Evolutionary conservation across 2,888 invertebrate genomes (phyloP).

Genomic region (Acleris cristana): DNA sequence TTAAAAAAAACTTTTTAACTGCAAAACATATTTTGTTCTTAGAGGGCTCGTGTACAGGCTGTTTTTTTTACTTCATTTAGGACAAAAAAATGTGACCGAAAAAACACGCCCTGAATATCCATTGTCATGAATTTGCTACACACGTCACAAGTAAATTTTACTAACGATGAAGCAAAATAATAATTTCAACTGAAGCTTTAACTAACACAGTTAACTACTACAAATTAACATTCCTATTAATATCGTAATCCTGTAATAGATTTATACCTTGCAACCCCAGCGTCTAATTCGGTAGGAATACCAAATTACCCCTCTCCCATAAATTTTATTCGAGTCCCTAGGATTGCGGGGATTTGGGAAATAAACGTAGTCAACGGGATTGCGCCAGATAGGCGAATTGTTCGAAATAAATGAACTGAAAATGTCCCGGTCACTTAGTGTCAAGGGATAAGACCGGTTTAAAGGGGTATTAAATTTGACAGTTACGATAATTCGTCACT

Average conservation of each 20-base stretch:
- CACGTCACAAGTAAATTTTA: too few relatives aligned
- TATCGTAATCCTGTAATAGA: constrained; percentile 31
- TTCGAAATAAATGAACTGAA: constrained; percentile 57
- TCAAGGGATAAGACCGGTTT: constrained; percentile 30
- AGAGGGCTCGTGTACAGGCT: too few relatives aligned
- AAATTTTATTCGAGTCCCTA: constrained; percentile 61
- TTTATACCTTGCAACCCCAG: constrained; percentile 22
- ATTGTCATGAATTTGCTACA: too few relatives aligned
- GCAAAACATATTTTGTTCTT: too few relatives aligned
- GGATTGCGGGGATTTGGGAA: constrained; percentile 55
- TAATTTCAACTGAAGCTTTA: neutral
- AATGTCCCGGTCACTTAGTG: constrained; percentile 51
- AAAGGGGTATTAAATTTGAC: constrained; percentile 23
- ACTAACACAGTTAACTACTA: constrained; percentile 2
- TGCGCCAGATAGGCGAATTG: constrained; percentile 50
- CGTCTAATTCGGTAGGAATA: constrained; percentile 38
- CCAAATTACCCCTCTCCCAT: constrained; percentile 49
- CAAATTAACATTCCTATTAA: constrained; percentile 39
- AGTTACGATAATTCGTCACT: constrained; percentile 10
- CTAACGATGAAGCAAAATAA: too few relatives aligned
- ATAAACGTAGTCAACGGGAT: constrained; percentile 42
- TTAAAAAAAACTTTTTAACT: too few relatives aligned
- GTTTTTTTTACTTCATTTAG: too few relatives aligned
- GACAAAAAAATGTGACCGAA: too few relatives aligned
- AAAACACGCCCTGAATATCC: too few relatives aligned